These are phyloP conservation scores for Lophotis ruficrista DNA, from an alignment of 2,113 vertebrate species.

Conservation along the genomic window DNA sequence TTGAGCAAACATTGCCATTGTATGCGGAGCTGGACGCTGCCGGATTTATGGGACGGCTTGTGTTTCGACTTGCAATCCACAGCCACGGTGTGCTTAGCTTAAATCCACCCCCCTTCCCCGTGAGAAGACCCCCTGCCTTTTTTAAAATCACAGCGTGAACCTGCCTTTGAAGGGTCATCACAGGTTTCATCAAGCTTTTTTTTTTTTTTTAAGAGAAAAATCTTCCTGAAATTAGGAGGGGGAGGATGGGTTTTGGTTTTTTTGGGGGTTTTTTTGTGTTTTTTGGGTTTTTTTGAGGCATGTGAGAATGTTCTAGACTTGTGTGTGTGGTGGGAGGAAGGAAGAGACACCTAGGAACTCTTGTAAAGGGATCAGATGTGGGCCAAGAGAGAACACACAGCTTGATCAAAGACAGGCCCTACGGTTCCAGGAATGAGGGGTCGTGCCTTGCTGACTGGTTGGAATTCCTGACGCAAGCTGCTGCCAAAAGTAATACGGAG, in stretches of 20 bases:
- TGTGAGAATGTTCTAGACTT: neutral
- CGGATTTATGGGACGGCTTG: neutral
- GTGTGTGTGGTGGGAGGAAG: neutral
- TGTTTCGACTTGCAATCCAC: neutral
- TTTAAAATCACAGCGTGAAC: neutral
- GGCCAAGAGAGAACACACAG: neutral
- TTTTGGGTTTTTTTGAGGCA: neutral
- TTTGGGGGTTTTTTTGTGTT: no score
- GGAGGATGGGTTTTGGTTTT: no score
- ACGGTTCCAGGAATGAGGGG: conserved; percentile 1
- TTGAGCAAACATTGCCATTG: neutral
- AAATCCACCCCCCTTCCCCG: neutral
- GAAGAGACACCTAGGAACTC: neutral
- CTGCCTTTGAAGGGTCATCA: neutral
- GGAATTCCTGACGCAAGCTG: neutral
- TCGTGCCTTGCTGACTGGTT: neutral
- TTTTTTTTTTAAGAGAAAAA: neutral
- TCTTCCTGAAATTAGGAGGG: neutral
- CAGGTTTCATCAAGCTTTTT: neutral
- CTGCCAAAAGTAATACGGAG: neutral
- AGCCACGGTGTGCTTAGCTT: neutral
- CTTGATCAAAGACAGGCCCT: neutral
- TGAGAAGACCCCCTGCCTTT: neutral
- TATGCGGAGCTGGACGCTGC: neutral
- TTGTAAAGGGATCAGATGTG: neutral